Percentiles rank a stretch among this genome's conserved stretches.
Evolutionary conservation across 1,140 invertebrate species (phyloP).

Genomic region (Hirudo medicinalis): DNA sequence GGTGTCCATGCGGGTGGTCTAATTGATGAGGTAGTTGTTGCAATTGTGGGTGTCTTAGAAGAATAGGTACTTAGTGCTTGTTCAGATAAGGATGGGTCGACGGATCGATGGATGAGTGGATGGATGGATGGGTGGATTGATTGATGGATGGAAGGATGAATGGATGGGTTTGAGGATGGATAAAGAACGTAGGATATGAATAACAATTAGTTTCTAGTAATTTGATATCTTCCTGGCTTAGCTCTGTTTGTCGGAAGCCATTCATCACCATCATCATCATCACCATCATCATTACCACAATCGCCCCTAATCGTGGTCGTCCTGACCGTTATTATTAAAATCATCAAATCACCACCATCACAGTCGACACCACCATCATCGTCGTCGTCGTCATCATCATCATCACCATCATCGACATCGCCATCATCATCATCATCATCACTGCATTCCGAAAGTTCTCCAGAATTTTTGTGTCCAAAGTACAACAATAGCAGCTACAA

Average conservation of each 20-base stretch:
- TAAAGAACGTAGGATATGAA: not conserved
- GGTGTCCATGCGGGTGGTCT: not conserved
- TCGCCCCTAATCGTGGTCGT: too few species aligned
- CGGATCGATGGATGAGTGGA: not conserved
- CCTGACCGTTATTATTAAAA: not conserved
- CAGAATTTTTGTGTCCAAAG: too few species aligned
- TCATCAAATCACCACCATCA: constrained; percentile 7
- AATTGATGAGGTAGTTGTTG: constrained; percentile 6
- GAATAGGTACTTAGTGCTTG: not conserved
- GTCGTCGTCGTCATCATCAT: not conserved
- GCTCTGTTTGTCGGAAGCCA: too few species aligned
- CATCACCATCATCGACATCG: not conserved
- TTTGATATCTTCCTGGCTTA: too few species aligned
- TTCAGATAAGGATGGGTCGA: constrained; percentile 10
- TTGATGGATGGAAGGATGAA: not conserved
- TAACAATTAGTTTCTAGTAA: too few species aligned
- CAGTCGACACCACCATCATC: not conserved
- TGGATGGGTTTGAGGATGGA: not conserved
- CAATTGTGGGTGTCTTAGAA: not conserved
- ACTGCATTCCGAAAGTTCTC: not conserved
- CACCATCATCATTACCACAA: too few species aligned
- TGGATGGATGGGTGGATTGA: not conserved
- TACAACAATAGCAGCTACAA: too few species aligned
- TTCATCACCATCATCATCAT: too few species aligned
- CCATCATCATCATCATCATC: not conserved